phyloP scores from a whole-genome alignment of 1,140 invertebrate species.

The Drosophila subpulchrella region DNA sequence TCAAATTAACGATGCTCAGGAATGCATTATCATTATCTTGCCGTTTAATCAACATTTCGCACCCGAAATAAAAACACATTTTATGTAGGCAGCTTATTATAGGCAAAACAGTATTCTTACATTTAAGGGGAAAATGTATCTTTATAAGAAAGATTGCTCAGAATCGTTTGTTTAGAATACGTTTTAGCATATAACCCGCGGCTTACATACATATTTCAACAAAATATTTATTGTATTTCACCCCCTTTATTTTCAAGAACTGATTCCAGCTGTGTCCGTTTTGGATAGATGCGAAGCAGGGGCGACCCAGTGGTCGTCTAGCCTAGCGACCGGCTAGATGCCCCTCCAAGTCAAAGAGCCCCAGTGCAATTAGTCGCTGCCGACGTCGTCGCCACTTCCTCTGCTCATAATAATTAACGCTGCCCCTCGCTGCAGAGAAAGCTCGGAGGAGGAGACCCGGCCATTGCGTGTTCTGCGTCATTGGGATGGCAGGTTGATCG shows the following conservation, averaged over 20 bases:
- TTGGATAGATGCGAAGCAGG: neutral
- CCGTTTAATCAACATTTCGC: no score
- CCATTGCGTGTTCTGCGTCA: constrained; percentile 77
- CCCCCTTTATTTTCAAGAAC: neutral
- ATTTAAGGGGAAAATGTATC: no score
- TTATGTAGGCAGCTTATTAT: no score
- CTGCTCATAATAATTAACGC: constrained; percentile 79
- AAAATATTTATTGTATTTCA: no score
- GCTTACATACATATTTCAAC: no score
- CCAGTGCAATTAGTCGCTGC: constrained; percentile 70
- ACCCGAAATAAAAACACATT: no score
- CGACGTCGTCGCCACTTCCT: constrained; percentile 66
- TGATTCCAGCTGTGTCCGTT: neutral
- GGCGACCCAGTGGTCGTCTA: constrained; percentile 33
- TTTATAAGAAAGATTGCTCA: no score
- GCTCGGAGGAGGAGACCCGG: constrained; percentile 20
- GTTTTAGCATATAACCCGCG: no score
- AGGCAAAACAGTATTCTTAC: no score
- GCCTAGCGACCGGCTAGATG: neutral
- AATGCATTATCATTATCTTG: no score
- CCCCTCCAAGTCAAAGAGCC: constrained; percentile 43
- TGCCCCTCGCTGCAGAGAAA: constrained; percentile 57
- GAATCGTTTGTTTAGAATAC: no score
- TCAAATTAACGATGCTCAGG: no score
- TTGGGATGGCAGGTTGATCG: constrained; percentile 70